Conservation (phyloP, 2,888 invertebrate genomes). For the Holacanthella duospinosa region DNA sequence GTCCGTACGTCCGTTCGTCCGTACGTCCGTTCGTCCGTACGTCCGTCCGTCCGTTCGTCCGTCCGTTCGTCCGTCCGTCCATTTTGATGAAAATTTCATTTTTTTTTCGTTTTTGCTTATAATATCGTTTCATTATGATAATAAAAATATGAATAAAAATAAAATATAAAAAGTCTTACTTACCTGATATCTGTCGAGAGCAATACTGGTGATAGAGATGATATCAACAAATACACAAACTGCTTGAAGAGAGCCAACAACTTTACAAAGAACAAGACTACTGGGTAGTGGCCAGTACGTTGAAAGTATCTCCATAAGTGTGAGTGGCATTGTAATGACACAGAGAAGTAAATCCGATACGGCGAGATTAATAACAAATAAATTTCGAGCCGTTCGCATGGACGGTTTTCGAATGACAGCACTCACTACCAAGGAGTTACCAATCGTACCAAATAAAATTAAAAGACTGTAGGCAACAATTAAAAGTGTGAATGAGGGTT, state of each 20-base stretch:
- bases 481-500: slow-evolving; percentile 55
- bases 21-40: no score
- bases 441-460: slow-evolving; percentile 69
- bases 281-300: slow-evolving; percentile 79
- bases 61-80: no score
- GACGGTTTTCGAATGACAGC: slow-evolving; percentile 69
- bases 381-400: slow-evolving; percentile 85
- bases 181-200: slow-evolving; percentile 64
- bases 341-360: slow-evolving; percentile 42
- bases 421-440: slow-evolving; percentile 72
- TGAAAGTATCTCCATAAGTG: slow-evolving; percentile 71
- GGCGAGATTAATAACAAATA: slow-evolving; percentile 84
- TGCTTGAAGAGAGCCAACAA: slow-evolving; percentile 75
- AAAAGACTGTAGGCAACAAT: slow-evolving; percentile 61
- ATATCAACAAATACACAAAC: slow-evolving; percentile 87
- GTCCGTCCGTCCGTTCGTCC: no score
- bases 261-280: slow-evolving; percentile 66
- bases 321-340: slow-evolving; percentile 77
- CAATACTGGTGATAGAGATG: slow-evolving; percentile 85
- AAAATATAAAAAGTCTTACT: no score
- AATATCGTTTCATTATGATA: no score
- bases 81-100: no score
- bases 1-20: no score
- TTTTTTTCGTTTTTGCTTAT: no score
- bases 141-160: no score